phyloP scores from a whole-genome alignment of 37 sponge, comb jelly and placozoan genomes.

The Chondrosia reniformis region DNA sequence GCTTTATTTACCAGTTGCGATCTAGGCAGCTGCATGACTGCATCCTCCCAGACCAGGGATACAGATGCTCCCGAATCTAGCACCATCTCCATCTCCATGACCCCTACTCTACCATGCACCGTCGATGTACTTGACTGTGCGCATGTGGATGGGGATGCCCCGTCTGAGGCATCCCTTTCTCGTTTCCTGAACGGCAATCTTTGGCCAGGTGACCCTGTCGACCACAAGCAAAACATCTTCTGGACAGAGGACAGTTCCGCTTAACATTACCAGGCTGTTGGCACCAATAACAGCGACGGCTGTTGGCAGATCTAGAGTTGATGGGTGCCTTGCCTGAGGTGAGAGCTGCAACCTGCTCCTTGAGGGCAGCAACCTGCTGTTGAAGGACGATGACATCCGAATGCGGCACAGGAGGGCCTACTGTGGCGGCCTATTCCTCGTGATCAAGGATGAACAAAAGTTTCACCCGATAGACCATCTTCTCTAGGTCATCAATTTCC shows the following conservation, averaged over 20 bases:
- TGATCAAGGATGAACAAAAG: not conserved
- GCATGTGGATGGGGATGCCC: not conserved
- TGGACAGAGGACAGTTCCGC: slow-evolving; percentile 6
- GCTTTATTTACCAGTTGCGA: too few species aligned
- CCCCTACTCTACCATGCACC: not conserved
- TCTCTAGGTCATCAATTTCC: slow-evolving; percentile 7
- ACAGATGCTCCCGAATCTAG: slow-evolving; percentile 16
- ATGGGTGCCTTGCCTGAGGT: too few species aligned
- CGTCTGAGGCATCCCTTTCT: not conserved
- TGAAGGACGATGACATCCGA: not conserved
- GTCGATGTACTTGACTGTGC: not conserved
- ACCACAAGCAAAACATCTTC: slow-evolving; percentile 9
- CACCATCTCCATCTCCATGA: not conserved
- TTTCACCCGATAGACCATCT: not conserved
- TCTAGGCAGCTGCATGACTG: too few species aligned
- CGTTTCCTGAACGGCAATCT: slow-evolving; percentile 19
- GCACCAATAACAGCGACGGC: slow-evolving; percentile 1
- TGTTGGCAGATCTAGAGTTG: not conserved
- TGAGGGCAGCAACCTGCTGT: slow-evolving; percentile 9
- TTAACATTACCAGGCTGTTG: slow-evolving; percentile 14
- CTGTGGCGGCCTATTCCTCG: not conserved
- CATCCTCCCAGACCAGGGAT: not conserved
- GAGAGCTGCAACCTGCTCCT: slow-evolving; percentile 26
- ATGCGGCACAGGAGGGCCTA: not conserved
- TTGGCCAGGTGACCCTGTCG: not conserved